These are phyloP conservation scores for Stenotaenia linearis DNA, from an alignment of 2,888 invertebrate genomes.

Conservation along the genomic window DNA sequence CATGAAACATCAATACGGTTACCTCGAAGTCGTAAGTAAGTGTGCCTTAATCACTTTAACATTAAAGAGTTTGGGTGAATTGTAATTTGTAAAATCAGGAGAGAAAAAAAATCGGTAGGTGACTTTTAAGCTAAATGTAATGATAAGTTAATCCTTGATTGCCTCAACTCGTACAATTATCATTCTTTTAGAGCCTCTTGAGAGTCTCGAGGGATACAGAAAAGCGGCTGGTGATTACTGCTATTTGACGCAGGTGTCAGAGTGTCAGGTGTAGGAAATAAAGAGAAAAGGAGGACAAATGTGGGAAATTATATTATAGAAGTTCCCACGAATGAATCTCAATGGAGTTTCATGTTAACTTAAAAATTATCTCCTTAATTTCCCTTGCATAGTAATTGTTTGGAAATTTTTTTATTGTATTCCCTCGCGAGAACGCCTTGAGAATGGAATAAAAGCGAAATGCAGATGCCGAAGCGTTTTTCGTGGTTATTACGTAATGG, in stretches of 20 bases:
- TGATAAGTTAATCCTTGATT: slow-evolving; percentile 7
- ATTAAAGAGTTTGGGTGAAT: too few relatives aligned
- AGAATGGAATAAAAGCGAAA: not conserved
- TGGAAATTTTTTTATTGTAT: not conserved
- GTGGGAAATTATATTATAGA: not conserved
- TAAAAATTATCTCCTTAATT: not conserved
- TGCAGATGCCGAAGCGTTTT: not conserved
- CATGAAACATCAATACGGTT: slow-evolving; percentile 81
- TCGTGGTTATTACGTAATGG: not conserved
- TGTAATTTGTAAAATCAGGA: too few relatives aligned
- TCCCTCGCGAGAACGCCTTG: not conserved
- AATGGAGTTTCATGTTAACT: not conserved
- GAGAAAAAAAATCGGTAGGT: too few relatives aligned
- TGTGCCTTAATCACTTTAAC: not conserved
- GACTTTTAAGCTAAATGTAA: not conserved
- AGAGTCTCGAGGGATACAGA: not conserved
- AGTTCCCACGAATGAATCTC: not conserved
- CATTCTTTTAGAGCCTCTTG: not conserved
- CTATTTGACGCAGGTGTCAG: slow-evolving; percentile 20
- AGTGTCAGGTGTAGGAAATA: not conserved
- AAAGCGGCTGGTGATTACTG: slow-evolving; percentile 2
- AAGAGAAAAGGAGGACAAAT: not conserved
- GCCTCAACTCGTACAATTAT: not conserved
- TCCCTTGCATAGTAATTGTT: not conserved
- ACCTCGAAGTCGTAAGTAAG: slow-evolving; percentile 79